Percentiles rank a stretch among this genome's conserved stretches.
phyloP scores from a whole-genome alignment of 2,797 vertebrate species.

The Dicrostonyx torquatus region DNA sequence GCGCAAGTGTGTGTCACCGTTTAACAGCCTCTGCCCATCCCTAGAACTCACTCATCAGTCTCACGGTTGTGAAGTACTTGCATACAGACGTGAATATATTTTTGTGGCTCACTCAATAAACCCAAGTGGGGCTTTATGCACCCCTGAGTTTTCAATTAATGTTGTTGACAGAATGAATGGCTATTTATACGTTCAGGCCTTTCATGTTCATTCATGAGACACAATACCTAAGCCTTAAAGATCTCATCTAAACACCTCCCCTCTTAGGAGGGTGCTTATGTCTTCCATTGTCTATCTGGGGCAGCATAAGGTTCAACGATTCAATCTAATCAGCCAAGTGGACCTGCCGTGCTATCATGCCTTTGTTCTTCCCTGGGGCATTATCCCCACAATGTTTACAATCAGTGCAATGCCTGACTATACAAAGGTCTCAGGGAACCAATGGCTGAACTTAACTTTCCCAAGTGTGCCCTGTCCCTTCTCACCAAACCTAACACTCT shows the following conservation, averaged over 20 bases:
- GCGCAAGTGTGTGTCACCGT: neutral
- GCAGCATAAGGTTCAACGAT: constrained; percentile 79
- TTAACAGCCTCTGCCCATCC: neutral
- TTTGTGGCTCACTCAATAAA: constrained; percentile 72
- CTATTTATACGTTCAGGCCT: constrained; percentile 74
- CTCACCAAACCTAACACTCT: neutral
- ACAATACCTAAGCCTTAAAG: constrained; percentile 76
- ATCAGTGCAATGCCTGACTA: constrained; percentile 18
- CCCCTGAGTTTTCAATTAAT: constrained; percentile 80
- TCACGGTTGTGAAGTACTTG: constrained; percentile 69
- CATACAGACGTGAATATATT: constrained; percentile 79
- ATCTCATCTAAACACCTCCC: constrained; percentile 74
- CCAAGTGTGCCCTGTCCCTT: neutral
- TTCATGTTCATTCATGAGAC: constrained; percentile 74
- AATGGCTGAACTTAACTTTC: constrained; percentile 54
- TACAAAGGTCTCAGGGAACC: constrained; percentile 39
- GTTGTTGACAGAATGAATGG: constrained; percentile 81
- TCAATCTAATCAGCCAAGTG: constrained; percentile 72
- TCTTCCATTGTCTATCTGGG: constrained; percentile 69
- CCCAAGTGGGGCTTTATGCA: constrained; percentile 73
- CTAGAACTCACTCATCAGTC: neutral
- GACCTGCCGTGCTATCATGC: constrained; percentile 55
- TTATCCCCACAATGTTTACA: constrained; percentile 50
- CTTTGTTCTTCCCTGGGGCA: constrained; percentile 55
- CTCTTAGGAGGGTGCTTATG: constrained; percentile 69